Base-by-base conservation (phyloP, 64 coral and sea anemone species). In the Montipora cactus region DNA sequence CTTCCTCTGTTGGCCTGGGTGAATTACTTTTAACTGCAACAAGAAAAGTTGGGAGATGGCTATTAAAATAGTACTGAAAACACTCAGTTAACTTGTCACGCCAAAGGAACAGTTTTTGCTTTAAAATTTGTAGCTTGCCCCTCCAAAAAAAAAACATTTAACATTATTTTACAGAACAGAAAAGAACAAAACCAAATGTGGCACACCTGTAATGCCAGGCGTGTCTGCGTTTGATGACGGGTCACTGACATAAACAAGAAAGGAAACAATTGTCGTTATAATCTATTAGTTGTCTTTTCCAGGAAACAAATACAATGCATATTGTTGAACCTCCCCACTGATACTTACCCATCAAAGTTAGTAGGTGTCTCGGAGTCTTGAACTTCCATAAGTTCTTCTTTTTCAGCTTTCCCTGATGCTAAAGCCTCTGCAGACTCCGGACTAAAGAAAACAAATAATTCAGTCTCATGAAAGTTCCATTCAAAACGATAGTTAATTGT, bases 301-400 rank as follows among this genome's bases (percentile, higher is more conserved):
- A 37, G 37, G 37, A 37, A 37, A 37, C 37, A 59, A 59, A 59
- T 59, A 13, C 57, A 59, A 9, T 59, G 57, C 13, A 59, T 9
- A 59, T 18, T 19, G 67, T 14, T 19, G 5, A 69, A 5, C 15
- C 13, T 5, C 1, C 5, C 1, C 37, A 37, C 71, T 44, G 20
- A 47, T 47, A 69, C 37, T 71, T 67, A 86, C 82, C 61, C 82
- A 50, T 86, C 61, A 67, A 59, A 70, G 47, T 71, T 87, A 44
- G 85, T 58, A 25, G 76, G n/a, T 25, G 83, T 46, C 44, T 88
- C 92, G 72, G 92, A 74, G 22, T 93, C 92, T 59, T 76, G 18
- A 8, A 88, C 85, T 21, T 93, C 92, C 92, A 93, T 93, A 37
- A 75, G 72, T 68, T 93, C 92, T 90, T 90, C 89, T 73, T 74